Base-by-base conservation (phyloP, 1,140 invertebrate species). In the Episyrphus balteatus region DNA sequence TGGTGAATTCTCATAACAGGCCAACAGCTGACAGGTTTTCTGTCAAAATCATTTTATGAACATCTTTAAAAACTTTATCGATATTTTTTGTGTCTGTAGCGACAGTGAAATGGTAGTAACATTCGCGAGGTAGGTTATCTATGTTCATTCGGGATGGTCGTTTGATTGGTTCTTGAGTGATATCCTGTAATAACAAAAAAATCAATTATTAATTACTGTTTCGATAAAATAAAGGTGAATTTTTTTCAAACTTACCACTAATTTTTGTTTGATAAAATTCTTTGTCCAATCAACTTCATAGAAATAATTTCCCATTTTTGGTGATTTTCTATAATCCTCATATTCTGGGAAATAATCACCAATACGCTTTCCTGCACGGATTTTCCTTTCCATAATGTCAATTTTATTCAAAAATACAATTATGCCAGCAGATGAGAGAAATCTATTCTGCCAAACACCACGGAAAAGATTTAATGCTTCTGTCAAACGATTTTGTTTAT, bases 351-450 rank as follows among this genome's bases (percentile, higher is more conserved):
- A 86, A 64, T 83, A 79, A 2, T 75, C 66, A 8, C 70, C 75
- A 39, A 85, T 73, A 41, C 67, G 68, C 48, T 72, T 72, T n/a
- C 84, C 83, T 33, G 75, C 74, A 19, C 74, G 58, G 19, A 88
- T 73, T 66, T 89, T 90, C 14, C 76, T 73, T 54, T 80, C 72
- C 33, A 90, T 68, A 3, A 86, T 70, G 64, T 90, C 87, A 61
- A 86, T 85, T 61, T 89, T 89, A 68, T 89, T 89, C 11, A 89
- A 70, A 65, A 89, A 89, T 1, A 88, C 74, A 39, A 90, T 85
- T 13, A 88, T 69, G 5, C 84, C 85, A 10, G 83, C 78, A 47
- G 83, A 75, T 42, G 78, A 64, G 2, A 89, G 70, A 59, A 84
- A 88, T 51, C 84, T 80, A 71, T 82, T 87, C 48, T 77, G 77